phyloP scores from a whole-genome alignment of 2,113 vertebrate genomes.

The Columba livia region DNA sequence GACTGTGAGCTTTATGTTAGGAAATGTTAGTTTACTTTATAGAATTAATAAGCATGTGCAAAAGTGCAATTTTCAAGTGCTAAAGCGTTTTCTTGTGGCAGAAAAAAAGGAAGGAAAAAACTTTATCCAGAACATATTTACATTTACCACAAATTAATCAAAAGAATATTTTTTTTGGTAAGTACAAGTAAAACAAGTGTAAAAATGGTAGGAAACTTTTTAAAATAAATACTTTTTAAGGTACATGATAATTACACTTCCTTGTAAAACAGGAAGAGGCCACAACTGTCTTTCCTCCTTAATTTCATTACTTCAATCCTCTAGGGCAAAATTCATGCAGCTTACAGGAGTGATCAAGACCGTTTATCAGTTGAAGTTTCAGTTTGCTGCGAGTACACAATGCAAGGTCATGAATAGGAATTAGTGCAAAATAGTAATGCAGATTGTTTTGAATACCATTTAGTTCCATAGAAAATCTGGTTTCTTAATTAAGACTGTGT shows the following conservation, averaged over 20 bases:
- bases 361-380: conserved; percentile 14
- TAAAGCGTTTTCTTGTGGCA: not conserved
- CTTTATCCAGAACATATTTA: not conserved
- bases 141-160: not conserved
- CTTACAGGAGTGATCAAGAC: conserved; percentile 6
- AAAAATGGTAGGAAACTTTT: not conserved
- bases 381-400: not conserved
- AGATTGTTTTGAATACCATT: not conserved
- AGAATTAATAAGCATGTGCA: not conserved
- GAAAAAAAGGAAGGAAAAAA: not conserved
- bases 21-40: not conserved
- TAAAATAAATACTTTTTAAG: not conserved
- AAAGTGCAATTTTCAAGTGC: not conserved
- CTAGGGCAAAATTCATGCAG: not conserved
- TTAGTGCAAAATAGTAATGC: not conserved
- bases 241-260: not conserved
- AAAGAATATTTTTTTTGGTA: not conserved
- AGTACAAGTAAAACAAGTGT: not conserved
- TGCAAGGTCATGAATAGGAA: not conserved
- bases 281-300: not conserved
- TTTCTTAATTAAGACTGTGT: conserved; percentile 51
- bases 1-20: not conserved
- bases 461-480: not conserved
- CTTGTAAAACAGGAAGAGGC: not conserved
- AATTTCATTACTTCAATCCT: conserved; percentile 9